Evolutionary conservation across 2,797 vertebrate genomes (phyloP), one percentile per base, ranked within the genome.

Genomic region (Glossophaga mutica): DNA sequence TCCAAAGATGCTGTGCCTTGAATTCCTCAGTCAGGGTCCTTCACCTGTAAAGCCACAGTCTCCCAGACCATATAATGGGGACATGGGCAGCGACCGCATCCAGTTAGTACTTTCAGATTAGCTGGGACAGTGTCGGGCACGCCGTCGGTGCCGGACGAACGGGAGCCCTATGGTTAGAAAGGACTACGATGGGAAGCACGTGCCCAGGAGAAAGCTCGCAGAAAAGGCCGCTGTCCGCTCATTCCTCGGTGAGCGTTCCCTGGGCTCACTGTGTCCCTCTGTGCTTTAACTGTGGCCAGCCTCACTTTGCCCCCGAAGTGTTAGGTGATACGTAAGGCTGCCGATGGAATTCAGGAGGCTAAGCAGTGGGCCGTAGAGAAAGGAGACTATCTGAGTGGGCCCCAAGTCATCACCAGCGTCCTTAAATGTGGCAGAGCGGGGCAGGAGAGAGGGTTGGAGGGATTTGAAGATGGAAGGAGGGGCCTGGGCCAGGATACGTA

Each of bases 401-500:
- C 26, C 67, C 19, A 1, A 29, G 4, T 21, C 15, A 6, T 81
- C 52, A 16, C 12, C 42, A 52, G 24, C 1, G 21, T 57, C 44
- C 46, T 81, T 74, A 19, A 15, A 34, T 42, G 19, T 81, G 48
- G 57, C 52, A 21, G 21, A 71, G 6, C 7, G 22, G 26, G 14
- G n/a, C 24, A 7, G 21, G 32, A 48, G 34, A 48, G 6, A 8
- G 46, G 15, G 18, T 11, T 1, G 11, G 37, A 76, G 19, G 2
- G 12, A 11, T n/a, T 24, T 71, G 32, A 93, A 85, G 73, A 22
- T 22, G 9, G 3, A 67, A 67, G 46, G 18, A 68, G 57, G 50
- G 19, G 5, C 32, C 37, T 2, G 1, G n/a, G 39, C 1, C 39
- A n/a, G 32, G 39, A 39, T 55, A 5, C 1, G 19, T 4, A 1